Conservation (phyloP, 2,797 vertebrate genomes). For the Sebastolobus alascanus region DNA sequence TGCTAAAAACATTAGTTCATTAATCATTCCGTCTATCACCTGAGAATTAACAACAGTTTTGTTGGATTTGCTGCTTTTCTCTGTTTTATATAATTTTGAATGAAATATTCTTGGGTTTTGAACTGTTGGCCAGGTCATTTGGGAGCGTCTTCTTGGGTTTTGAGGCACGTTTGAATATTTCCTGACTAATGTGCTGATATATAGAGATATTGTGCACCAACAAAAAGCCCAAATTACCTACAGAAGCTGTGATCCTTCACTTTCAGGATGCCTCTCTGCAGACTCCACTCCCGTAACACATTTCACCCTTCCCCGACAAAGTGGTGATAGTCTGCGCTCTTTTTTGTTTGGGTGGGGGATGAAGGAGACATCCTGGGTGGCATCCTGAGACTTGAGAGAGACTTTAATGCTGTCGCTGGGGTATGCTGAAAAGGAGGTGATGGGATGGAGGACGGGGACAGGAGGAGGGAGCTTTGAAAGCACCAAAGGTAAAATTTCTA, state of each 20-base stretch:
- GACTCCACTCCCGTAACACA: background rate
- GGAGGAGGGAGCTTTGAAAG: background rate
- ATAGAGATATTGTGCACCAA: background rate
- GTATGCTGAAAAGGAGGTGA: background rate
- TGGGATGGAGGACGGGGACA: background rate
- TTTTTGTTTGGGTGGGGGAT: background rate
- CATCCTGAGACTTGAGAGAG: background rate
- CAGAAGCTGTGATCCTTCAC: background rate
- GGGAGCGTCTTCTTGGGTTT: background rate
- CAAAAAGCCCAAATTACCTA: background rate
- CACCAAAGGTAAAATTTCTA: constrained; percentile 1
- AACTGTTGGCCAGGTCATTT: background rate
- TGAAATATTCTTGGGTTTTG: background rate
- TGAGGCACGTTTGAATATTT: background rate
- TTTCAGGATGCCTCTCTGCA: background rate
- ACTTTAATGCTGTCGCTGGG: constrained; percentile 13
- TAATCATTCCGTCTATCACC: background rate
- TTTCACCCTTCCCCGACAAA: background rate
- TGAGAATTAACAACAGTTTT: background rate
- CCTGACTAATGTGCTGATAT: background rate
- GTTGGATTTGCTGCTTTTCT: background rate
- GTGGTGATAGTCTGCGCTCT: background rate
- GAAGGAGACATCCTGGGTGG: constrained; percentile 1
- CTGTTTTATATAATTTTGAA: background rate
- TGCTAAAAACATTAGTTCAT: too few relatives aligned